Percentiles rank a stretch among this genome's conserved stretches.
Evolutionary conservation across 2,797 vertebrate species (phyloP).

Genomic region (Pseudochaenichthys georgianus): DNA sequence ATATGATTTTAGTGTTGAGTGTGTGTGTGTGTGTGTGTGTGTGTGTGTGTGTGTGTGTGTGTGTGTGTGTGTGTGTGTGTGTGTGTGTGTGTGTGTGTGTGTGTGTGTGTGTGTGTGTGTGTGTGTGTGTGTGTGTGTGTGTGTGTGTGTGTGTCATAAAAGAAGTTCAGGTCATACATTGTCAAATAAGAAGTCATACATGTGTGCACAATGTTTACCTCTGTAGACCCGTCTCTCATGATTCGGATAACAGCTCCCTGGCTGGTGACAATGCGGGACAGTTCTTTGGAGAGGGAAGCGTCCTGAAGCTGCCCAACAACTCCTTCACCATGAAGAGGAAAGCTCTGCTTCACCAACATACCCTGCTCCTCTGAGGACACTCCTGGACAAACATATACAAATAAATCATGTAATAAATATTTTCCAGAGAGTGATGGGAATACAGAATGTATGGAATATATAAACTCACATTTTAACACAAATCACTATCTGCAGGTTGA

Average conservation of each 20-base stretch:
- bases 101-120: too few relatives aligned
- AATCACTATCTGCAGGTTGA: neutral
- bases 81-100: too few relatives aligned
- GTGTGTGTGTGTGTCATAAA: too few relatives aligned
- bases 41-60: too few relatives aligned
- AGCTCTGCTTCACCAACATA: conserved; percentile 89
- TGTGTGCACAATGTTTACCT: conserved; percentile 78
- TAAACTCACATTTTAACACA: neutral
- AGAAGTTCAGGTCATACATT: too few relatives aligned
- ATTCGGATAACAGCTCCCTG: conserved; percentile 90
- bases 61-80: too few relatives aligned
- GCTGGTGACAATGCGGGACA: conserved; percentile 87
- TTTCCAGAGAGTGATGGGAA: neutral
- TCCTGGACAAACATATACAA: conserved; percentile 39
- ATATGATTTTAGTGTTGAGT: neutral
- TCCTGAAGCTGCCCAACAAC: conserved; percentile 39
- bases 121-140: too few relatives aligned
- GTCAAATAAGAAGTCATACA: neutral
- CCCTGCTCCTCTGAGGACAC: conserved; percentile 50
- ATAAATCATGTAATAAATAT: neutral
- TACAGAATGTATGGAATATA: neutral
- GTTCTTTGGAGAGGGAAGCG: conserved; percentile 75
- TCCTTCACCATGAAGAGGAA: conserved; percentile 73
- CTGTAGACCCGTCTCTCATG: conserved; percentile 89
- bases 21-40: too few relatives aligned